Evolutionary conservation across 2,888 invertebrate genomes (phyloP).

Genomic region (Mythimna loreyi): DNA sequence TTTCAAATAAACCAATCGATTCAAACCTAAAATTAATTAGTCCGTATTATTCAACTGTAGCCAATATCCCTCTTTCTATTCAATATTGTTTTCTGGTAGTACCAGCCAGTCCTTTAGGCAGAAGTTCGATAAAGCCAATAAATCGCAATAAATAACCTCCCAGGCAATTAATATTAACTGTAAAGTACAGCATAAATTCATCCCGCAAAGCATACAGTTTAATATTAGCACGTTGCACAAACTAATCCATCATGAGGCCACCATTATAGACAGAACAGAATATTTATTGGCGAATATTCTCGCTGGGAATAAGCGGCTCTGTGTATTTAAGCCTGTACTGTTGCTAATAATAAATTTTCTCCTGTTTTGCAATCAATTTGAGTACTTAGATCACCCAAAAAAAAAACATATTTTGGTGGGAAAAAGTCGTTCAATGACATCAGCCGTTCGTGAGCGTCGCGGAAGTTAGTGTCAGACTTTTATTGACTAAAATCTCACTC

Average conservation of each 20-base stretch:
- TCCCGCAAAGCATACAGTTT: constrained; percentile 39
- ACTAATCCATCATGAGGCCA: constrained; percentile 50
- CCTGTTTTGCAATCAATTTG: not conserved
- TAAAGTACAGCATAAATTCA: constrained; percentile 42
- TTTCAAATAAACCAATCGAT: not conserved
- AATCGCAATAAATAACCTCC: constrained; percentile 32
- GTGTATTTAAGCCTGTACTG: constrained; percentile 1
- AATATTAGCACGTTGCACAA: constrained; percentile 36
- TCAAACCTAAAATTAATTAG: not conserved
- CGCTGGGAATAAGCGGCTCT: constrained; percentile 5
- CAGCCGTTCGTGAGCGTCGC: no score
- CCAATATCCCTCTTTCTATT: not conserved
- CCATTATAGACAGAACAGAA: constrained; percentile 28
- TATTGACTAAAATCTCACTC: no score
- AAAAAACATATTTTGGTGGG: no score
- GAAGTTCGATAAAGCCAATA: not conserved
- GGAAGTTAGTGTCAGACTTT: no score
- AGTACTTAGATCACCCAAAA: no score
- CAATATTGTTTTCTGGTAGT: not conserved
- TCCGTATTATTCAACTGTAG: not conserved
- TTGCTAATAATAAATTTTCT: not conserved
- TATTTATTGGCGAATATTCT: constrained; percentile 47
- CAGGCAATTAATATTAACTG: constrained; percentile 38
- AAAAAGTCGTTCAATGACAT: no score
- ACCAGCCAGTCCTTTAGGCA: not conserved